Evolutionary conservation across 1,140 invertebrate species (phyloP).

Genomic region (Heliothis subflexa): DNA sequence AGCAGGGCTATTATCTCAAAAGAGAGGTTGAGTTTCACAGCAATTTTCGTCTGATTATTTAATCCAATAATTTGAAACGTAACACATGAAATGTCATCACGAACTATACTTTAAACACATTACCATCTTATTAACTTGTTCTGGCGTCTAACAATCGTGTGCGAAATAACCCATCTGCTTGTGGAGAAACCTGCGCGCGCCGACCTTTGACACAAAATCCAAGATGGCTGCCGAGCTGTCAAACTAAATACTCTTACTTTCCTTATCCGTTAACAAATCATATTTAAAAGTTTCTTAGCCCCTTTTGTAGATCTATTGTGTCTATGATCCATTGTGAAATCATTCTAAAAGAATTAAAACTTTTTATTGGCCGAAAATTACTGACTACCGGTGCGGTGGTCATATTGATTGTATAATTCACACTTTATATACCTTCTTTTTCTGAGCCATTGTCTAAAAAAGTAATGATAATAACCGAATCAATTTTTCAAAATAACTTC

Average conservation of each 20-base stretch:
- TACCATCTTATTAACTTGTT: constrained; percentile 40
- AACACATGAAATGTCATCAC: constrained; percentile 28
- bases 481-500: constrained; percentile 21
- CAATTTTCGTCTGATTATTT: constrained; percentile 37
- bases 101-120: constrained; percentile 33
- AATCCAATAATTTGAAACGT: constrained; percentile 23
- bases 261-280: constrained; percentile 64
- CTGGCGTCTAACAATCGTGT: constrained; percentile 65
- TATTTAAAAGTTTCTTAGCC: constrained; percentile 50
- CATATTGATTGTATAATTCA: constrained; percentile 41
- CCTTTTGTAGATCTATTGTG: constrained; percentile 53
- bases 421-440: constrained; percentile 19
- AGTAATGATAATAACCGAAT: constrained; percentile 39
- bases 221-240: constrained; percentile 75
- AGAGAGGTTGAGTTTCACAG: constrained; percentile 21
- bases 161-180: constrained; percentile 65
- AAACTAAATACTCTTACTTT: constrained; percentile 72
- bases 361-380: constrained; percentile 45
- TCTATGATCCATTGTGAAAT: constrained; percentile 57
- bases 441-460: constrained; percentile 3
- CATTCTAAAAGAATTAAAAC: constrained; percentile 54
- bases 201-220: constrained; percentile 75
- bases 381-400: constrained; percentile 40
- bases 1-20: constrained; percentile 9
- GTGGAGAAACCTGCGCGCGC: constrained; percentile 70